Evolutionary conservation across 2,113 vertebrate species (phyloP), one percentile per base, ranked within the genome.

Genomic region (Monopterus albus): DNA sequence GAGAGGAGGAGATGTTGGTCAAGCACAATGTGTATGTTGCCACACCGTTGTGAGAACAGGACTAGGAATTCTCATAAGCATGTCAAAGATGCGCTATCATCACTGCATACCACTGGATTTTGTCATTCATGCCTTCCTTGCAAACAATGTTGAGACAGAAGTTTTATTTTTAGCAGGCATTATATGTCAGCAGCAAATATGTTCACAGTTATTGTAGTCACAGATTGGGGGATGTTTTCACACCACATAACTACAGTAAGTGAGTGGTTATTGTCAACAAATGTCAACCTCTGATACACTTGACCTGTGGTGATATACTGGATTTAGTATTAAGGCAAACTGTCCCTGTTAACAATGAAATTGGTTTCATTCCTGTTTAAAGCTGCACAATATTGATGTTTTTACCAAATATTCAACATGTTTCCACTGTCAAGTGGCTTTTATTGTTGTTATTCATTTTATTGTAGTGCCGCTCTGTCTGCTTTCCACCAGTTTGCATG

Each of bases 61-160:
- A 23, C 20, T 14, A 6, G 57, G 40, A 58, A 33, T 26, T 39
- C 76, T 76, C 11, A 72, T 75, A 56, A 45, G 43, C 39, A 68
- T 62, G 42, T 69, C 46, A 83, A 77, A 61, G 21, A 63, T 5
- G 4, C 11, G 20, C 38, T 47, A 49, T 38, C 31, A 60, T 28
- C 12, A 62, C 23, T 23, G 10, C 78, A 50, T 47, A 61, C 29
- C 14, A 13, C 55, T 33, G 17, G 4, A 8, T 47, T 60, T 67
- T 56, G 25, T 20, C 14, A 31, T 59, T 51, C 49, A 49, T 63
- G 8, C 15, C 4, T 25, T 67, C 26, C 5, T 45, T 47, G 18
- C n/a, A n/a, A n/a, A n/a, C n/a, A n/a, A n/a, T n/a, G n/a, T n/a
- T n/a, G n/a, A n/a, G n/a, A n/a, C n/a, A n/a, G n/a, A n/a, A n/a